Evolutionary conservation across 2,888 invertebrate species (phyloP), one percentile per base, ranked within the genome.

Genomic region (Ischnus inquisitorius): DNA sequence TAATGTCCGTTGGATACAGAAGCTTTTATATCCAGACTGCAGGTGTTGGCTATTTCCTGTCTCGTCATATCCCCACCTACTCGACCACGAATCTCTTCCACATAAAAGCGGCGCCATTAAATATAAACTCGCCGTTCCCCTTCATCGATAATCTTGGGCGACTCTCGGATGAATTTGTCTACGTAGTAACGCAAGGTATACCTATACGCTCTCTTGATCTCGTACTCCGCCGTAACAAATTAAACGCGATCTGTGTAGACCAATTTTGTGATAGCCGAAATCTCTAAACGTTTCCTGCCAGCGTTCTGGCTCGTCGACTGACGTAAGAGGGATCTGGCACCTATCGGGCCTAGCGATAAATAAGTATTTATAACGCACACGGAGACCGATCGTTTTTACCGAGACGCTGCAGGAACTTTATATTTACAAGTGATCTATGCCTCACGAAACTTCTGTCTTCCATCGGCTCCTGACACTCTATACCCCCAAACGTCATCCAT

Each of bases 281-380:
- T 22, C 68, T 75, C 64, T 64, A 78, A 34, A 46, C 19, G 34
- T 64, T 60, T 81, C 65, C 74, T 68, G 75, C 46, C 65, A 64
- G 46, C 62, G 62, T 67, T 82, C 74, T 74, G 67, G 71, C 67
- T 64, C 79, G 65, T 65, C 84, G 79, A 84, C 87, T 89, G 90
- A 90, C 89, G 90, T 79, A 90, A 90, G 81, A 80, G 39, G 78
- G 82, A 87, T 88, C 87, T 91, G 90, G 89, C 90, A 89, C 82
- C 69, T 72, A 82, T 83, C 72, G 78, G 87, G 19, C 84, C 65
- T 46, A 65, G 68, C 88, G 86, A 90, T 91, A 89, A 90, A 90
- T 91, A 87, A 87, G 82, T 91, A 92, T 92, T 92, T 92, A 92
- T 90, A 92, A 87, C 86, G 78, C 78, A 75, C 64, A 72, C 67